Percentiles rank a stretch among this genome's conserved stretches.
Evolutionary conservation across 2,113 vertebrate species (phyloP).

Genomic region (Leptodactylus fuscus): DNA sequence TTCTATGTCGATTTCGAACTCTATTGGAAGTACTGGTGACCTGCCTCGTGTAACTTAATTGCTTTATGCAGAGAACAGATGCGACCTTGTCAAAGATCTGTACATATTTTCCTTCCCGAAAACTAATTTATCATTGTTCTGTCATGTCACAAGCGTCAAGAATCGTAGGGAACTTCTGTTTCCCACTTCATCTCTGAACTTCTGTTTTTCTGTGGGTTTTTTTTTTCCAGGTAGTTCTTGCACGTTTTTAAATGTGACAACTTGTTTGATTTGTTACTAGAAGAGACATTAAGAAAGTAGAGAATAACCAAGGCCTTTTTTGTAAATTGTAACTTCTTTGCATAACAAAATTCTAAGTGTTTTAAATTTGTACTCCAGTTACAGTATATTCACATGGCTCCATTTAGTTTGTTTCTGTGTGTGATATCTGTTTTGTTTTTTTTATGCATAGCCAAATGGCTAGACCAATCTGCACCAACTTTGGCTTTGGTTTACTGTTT

Average conservation of each 20-base stretch:
- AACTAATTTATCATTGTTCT: conserved; percentile 60
- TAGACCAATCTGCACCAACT: too few relatives aligned
- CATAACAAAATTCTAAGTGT: background rate
- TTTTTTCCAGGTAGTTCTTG: background rate
- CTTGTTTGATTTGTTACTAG: background rate
- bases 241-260: background rate
- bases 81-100: conserved; percentile 56
- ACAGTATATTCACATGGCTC: too few relatives aligned
- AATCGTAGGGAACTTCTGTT: conserved; percentile 37
- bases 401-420: too few relatives aligned
- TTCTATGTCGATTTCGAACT: conserved; percentile 3
- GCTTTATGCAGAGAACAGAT: conserved; percentile 59
- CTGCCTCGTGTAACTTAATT: conserved; percentile 54
- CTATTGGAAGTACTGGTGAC: conserved; percentile 32
- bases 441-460: too few relatives aligned
- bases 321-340: background rate
- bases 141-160: conserved; percentile 53
- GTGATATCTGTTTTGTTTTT: too few relatives aligned
- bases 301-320: background rate
- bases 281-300: background rate
- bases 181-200: conserved; percentile 37
- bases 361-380: too few relatives aligned
- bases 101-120: conserved; percentile 55
- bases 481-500: too few relatives aligned
- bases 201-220: background rate